phyloP scores from a whole-genome alignment of 2,113 vertebrate genomes.

The Ciconia maguari region DNA sequence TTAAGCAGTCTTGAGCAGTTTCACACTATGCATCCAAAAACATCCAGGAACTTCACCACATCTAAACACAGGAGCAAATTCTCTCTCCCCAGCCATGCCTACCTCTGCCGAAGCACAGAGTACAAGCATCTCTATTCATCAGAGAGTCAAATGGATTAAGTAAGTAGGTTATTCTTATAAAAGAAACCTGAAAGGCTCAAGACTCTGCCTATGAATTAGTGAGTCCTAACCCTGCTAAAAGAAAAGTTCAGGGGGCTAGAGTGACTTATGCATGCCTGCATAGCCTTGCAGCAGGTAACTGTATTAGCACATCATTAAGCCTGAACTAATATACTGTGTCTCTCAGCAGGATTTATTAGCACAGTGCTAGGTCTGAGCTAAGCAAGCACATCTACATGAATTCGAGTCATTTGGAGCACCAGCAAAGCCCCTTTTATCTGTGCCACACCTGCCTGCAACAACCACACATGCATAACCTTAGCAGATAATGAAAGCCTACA shows the following conservation, averaged over 20 bases:
- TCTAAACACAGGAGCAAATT: neutral
- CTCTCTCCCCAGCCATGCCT: neutral
- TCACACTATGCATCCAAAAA: neutral
- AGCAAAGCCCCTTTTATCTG: neutral
- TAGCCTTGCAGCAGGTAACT: neutral
- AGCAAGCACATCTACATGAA: neutral
- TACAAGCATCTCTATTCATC: neutral
- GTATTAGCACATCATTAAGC: neutral
- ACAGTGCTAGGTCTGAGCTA: neutral
- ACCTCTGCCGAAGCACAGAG: neutral
- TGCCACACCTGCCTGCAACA: neutral
- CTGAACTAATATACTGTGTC: neutral
- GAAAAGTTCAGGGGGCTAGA: neutral
- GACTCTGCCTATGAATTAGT: neutral
- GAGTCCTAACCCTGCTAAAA: neutral
- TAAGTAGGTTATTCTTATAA: neutral
- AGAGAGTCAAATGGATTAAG: neutral
- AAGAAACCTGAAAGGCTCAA: neutral
- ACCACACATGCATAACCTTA: neutral
- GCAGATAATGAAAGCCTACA: neutral
- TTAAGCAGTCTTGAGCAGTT: neutral
- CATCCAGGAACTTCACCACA: neutral
- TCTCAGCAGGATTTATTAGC: neutral
- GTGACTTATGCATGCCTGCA: neutral
- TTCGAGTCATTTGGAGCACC: accelerated